Conservation (phyloP, 2,113 vertebrate genomes). For the Monopterus albus region DNA sequence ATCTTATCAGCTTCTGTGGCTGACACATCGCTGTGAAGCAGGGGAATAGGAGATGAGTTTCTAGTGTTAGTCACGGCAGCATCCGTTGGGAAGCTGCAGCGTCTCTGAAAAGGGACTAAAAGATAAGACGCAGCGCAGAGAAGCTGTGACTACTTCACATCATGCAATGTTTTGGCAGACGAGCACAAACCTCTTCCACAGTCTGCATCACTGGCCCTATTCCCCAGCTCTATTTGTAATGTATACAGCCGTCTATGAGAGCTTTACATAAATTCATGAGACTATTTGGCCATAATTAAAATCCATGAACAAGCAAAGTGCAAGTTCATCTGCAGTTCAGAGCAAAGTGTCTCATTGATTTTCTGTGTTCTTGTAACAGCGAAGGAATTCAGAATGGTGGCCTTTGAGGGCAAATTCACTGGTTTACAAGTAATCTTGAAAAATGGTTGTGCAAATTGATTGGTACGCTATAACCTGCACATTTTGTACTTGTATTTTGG, state of each 20-base stretch:
- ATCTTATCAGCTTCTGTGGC: conserved; percentile 35
- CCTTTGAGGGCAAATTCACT: conserved; percentile 32
- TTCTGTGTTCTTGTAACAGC: conserved; percentile 50
- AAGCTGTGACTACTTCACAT: conserved; percentile 48
- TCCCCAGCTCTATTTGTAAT: conserved; percentile 42
- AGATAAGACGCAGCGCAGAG: conserved; percentile 60
- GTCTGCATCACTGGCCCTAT: conserved; percentile 21
- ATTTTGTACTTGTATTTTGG: neutral
- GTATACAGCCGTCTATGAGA: conserved; percentile 26
- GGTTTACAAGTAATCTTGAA: conserved; percentile 38
- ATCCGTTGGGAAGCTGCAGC: conserved; percentile 58
- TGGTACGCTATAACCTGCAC: neutral
- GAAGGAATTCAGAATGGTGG: conserved; percentile 35
- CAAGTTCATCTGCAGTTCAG: conserved; percentile 74
- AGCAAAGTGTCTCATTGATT: conserved; percentile 71
- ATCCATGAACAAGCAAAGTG: conserved; percentile 64
- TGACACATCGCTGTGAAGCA: conserved; percentile 50
- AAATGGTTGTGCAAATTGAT: conserved; percentile 21
- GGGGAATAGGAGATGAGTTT: conserved; percentile 54
- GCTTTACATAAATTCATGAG: conserved; percentile 71
- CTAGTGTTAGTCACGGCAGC: conserved; percentile 57
- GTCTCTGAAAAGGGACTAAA: conserved; percentile 64
- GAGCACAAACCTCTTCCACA: conserved; percentile 52
- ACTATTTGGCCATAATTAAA: conserved; percentile 71
- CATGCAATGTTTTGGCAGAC: conserved; percentile 50